Evolutionary conservation across 2,888 invertebrate genomes (phyloP).

Genomic region (Drosophila macrothrix): DNA sequence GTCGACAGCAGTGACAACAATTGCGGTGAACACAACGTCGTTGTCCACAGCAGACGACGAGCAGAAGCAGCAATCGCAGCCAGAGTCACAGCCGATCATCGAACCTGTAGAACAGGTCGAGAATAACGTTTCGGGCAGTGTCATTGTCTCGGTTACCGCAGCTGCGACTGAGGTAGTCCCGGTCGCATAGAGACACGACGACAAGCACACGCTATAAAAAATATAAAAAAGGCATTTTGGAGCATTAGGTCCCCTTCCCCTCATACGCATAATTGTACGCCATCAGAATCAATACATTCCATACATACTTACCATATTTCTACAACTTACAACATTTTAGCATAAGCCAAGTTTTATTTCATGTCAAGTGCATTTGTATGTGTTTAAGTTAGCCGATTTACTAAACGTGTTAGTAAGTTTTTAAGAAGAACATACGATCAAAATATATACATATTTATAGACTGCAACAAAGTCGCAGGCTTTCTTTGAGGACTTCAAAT

Average conservation of each 20-base stretch:
- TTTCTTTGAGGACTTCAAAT: not conserved
- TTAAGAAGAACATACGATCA: constrained; percentile 41
- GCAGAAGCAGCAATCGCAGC: constrained; percentile 38
- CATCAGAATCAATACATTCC: constrained; percentile 54
- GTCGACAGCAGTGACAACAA: constrained; percentile 69
- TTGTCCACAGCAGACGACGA: constrained; percentile 34
- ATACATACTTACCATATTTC: constrained; percentile 31
- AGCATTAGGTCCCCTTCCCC: constrained; percentile 34
- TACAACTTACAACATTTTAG: constrained; percentile 19
- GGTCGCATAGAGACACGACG: constrained; percentile 62
- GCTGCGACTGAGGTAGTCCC: constrained; percentile 53
- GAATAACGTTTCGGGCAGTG: constrained; percentile 71
- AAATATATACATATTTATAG: constrained; percentile 39
- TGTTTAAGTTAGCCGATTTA: constrained; percentile 28
- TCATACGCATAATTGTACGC: constrained; percentile 47
- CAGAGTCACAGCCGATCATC: constrained; percentile 41
- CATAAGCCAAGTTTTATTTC: constrained; percentile 42
- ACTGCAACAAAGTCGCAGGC: constrained; percentile 2
- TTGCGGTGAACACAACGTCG: constrained; percentile 55
- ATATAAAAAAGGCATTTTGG: constrained; percentile 42
- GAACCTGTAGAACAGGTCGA: constrained; percentile 83
- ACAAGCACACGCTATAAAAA: constrained; percentile 30
- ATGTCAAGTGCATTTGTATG: constrained; percentile 19
- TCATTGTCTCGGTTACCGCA: constrained; percentile 66
- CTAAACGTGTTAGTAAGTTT: constrained; percentile 48